Percentiles rank a stretch among this genome's conserved stretches.
These are phyloP conservation scores for Linepithema humile DNA, from an alignment of 1,140 invertebrate species.

Conservation along the genomic window DNA sequence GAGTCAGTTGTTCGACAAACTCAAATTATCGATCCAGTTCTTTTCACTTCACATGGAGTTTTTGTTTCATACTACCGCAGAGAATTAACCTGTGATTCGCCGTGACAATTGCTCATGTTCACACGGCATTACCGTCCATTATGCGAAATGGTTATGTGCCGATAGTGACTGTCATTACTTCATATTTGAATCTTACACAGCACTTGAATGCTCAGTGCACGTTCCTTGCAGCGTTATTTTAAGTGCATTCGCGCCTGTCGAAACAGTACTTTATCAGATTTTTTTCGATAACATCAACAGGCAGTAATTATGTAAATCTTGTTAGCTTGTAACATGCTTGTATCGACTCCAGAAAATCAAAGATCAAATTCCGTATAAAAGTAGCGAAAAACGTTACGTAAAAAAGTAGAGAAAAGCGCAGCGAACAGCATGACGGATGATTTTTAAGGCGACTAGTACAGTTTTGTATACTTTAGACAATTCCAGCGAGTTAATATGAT, in stretches of 20 bases:
- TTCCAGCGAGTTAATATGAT: background rate
- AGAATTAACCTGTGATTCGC: background rate
- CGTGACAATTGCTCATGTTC: background rate
- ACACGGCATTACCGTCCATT: conserved; percentile 6
- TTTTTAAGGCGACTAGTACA: background rate
- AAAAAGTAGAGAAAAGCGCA: background rate
- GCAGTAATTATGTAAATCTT: conserved; percentile 4
- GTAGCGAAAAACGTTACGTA: background rate
- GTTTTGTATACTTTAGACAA: no score
- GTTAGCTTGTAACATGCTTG: background rate
- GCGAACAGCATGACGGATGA: no score
- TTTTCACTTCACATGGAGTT: conserved; percentile 6
- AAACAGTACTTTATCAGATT: background rate
- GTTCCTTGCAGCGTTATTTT: background rate
- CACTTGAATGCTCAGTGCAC: background rate
- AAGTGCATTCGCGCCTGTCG: background rate
- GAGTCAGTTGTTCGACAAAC: conserved; percentile 6
- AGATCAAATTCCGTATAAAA: no score
- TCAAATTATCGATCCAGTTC: conserved; percentile 31
- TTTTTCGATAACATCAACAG: conserved; percentile 1
- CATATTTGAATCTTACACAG: background rate
- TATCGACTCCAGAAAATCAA: background rate
- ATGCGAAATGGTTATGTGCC: conserved; percentile 10
- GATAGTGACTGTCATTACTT: conserved; percentile 30
- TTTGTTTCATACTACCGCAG: background rate